Base-by-base conservation (phyloP, 2,888 invertebrate species). In the Hofmannophila pseudospretella region DNA sequence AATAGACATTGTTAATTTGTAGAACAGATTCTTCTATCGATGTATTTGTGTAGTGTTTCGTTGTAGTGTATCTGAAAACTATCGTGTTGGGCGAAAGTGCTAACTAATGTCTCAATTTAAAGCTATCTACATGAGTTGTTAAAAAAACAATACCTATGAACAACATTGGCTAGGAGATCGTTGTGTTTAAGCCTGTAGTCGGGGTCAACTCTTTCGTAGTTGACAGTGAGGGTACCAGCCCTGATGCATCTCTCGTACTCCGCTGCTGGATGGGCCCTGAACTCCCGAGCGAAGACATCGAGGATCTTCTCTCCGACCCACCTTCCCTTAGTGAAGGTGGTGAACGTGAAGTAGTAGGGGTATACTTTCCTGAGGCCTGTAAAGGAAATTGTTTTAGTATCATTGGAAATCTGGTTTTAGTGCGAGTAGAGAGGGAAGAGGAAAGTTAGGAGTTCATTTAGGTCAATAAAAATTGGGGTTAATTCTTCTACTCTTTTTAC, bases 331-430 rank as follows among this genome's bases (percentile, higher is more conserved):
- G 96, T 96, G 86, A 96, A 97, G 25, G 97, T 96, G 45, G 96
- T 95, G 85, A 97, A 98, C 43, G 96, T 96, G 88, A 96, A 98
- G 84, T 96, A 96, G 87, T 98, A 98, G 0, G 98, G 98, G 75
- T 96, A 97, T 1, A 98, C 98, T 89, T 98, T 98, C 53, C 98
- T 90, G 54, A 98, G 90, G 55, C 96, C 97, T 96, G 89, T 12
- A 65, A 69, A 35, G 2, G 8, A 32, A 12, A 32, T 47, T 13
- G 27, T 30, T 30, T 34, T 23, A 23, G 23, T 4, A 23, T 4
- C 28, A 38, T n/a, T n/a, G n/a, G n/a, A n/a, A n/a, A n/a, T n/a
- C n/a, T n/a, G n/a, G n/a, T n/a, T n/a, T n/a, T n/a, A n/a, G n/a
- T n/a, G n/a, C n/a, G n/a, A n/a, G n/a, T n/a, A n/a, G n/a, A n/a